Conservation (phyloP, 2,888 invertebrate genomes). For the Orthosia cruda region DNA sequence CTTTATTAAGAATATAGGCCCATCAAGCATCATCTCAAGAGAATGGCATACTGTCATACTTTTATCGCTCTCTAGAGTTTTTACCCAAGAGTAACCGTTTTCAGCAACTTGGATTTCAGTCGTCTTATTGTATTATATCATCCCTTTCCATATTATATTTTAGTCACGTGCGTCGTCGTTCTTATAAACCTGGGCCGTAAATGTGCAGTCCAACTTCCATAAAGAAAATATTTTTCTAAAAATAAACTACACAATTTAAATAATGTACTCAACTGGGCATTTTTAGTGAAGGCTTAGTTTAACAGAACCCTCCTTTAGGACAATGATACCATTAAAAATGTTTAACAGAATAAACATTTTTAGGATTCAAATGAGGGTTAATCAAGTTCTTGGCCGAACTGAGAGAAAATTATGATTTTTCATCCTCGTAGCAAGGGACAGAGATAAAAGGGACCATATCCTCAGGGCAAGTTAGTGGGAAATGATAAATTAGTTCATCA, state of each 20-base stretch:
- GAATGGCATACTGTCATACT: neutral
- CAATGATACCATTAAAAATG: no score
- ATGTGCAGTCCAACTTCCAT: neutral
- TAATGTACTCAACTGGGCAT: no score
- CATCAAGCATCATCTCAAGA: neutral
- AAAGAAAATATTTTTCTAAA: no score
- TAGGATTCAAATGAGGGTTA: conserved; percentile 37
- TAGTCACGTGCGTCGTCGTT: neutral
- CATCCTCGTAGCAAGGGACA: no score
- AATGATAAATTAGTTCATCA: conserved; percentile 77
- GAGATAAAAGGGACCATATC: conserved; percentile 74
- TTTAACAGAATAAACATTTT: no score
- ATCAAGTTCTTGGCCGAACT: conserved; percentile 68
- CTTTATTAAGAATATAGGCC: neutral
- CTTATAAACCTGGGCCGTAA: neutral
- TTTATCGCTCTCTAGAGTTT: conserved; percentile 14
- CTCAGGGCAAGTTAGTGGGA: conserved; percentile 74
- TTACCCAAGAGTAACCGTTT: neutral
- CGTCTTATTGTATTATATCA: neutral
- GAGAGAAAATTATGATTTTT: conserved; percentile 73
- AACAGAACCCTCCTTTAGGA: no score
- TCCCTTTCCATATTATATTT: neutral
- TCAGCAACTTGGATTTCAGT: neutral
- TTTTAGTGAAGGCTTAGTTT: no score
- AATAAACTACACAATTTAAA: no score